phyloP scores from a whole-genome alignment of 2,113 vertebrate species.

The Probosciger aterrimus region DNA sequence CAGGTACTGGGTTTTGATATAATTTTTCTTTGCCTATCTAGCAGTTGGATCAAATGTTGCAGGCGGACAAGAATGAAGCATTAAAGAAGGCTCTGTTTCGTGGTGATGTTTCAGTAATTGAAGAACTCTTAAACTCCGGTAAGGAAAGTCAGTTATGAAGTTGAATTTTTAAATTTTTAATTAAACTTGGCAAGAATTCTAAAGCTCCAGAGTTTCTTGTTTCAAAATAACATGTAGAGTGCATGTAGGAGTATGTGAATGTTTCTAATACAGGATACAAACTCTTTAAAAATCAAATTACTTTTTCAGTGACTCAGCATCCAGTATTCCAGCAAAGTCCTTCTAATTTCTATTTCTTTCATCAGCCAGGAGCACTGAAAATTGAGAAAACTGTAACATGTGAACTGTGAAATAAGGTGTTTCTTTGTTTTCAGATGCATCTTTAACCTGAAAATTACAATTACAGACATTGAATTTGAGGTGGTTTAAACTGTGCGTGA shows the following conservation, averaged over 20 bases:
- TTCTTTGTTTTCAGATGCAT: not conserved
- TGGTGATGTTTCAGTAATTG: conserved; percentile 76
- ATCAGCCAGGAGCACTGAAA: not conserved
- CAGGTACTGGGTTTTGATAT: not conserved
- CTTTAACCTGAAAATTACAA: not conserved
- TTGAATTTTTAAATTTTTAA: not conserved
- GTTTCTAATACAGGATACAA: not conserved
- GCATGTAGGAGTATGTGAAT: not conserved
- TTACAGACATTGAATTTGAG: not conserved
- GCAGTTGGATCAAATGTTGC: conserved; percentile 44
- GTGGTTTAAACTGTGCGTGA: not conserved
- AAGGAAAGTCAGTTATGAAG: conserved; percentile 17
- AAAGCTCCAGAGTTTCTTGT: not conserved
- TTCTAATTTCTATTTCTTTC: not conserved
- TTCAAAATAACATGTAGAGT: not conserved
- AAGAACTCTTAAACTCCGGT: conserved; percentile 83
- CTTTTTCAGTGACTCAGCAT: not conserved
- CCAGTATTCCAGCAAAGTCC: not conserved
- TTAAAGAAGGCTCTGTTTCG: conserved; percentile 83
- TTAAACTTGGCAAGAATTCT: not conserved
- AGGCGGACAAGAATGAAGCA: conserved; percentile 49
- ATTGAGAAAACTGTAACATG: not conserved
- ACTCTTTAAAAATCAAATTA: not conserved
- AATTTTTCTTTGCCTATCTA: conserved; percentile 32
- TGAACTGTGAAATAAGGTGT: not conserved